Evolutionary conservation across 2,888 invertebrate genomes (phyloP).

Genomic region (Scaptomyza caliginosa): DNA sequence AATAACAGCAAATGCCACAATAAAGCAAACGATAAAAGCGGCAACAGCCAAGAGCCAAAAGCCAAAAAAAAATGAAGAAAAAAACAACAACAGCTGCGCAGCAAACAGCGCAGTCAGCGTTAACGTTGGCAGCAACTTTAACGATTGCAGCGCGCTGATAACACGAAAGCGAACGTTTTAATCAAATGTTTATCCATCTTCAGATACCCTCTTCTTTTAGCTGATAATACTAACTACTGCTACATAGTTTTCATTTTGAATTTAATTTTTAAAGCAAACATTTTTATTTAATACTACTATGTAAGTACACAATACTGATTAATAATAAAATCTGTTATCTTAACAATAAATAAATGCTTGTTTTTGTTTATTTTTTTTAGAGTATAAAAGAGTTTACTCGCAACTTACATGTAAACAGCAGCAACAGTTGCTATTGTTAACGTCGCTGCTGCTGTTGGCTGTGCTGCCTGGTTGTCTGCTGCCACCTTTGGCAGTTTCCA

Average conservation of each 20-base stretch:
- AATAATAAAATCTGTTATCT: background rate
- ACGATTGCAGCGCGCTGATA: constrained; percentile 50
- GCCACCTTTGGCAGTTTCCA: constrained; percentile 67
- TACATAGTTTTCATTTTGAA: too few species aligned
- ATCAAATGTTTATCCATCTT: background rate
- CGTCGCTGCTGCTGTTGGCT: constrained; percentile 11
- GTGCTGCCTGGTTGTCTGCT: constrained; percentile 16
- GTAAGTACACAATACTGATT: too few species aligned
- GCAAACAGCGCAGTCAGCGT: constrained; percentile 11
- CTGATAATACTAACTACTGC: too few species aligned
- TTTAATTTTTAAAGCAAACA: too few species aligned
- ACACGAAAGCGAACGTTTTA: constrained; percentile 26
- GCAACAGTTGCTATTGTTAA: constrained; percentile 12
- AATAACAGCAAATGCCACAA: background rate
- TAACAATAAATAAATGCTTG: too few species aligned
- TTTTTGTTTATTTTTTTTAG: constrained; percentile 1
- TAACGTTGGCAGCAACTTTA: constrained; percentile 17
- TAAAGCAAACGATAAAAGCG: constrained; percentile 10
- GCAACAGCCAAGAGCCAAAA: constrained; percentile 21
- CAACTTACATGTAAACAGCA: constrained; percentile 18
- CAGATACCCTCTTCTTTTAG: background rate
- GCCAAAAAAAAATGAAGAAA: constrained; percentile 22
- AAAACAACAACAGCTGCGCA: constrained; percentile 18
- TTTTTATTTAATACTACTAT: too few species aligned
- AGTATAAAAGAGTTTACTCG: constrained; percentile 38